Conservation (phyloP, 1,140 invertebrate genomes). For the Tetragnatha versicolor region DNA sequence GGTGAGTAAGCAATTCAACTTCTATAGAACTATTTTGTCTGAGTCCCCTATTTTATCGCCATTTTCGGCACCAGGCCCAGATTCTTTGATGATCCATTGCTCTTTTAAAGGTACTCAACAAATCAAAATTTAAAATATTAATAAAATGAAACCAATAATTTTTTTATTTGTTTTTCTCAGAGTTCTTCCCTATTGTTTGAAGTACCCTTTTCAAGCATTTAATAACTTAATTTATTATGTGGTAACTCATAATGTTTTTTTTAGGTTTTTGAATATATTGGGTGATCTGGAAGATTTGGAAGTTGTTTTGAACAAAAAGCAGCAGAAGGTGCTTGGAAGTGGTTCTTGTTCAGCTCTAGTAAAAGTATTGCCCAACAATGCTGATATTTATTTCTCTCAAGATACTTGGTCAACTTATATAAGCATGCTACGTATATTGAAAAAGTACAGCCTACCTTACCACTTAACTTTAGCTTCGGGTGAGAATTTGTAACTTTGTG, state of each 20-base stretch:
- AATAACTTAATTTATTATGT: neutral
- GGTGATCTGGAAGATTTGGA: slow-evolving; percentile 81
- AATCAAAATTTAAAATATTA: too few species aligned
- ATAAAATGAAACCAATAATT: too few species aligned
- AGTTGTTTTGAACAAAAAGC: slow-evolving; percentile 62
- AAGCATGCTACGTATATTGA: slow-evolving; percentile 87
- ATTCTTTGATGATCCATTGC: too few species aligned
- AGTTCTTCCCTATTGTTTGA: too few species aligned
- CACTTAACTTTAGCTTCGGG: too few species aligned
- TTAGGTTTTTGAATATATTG: slow-evolving; percentile 65
- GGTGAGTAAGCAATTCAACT: too few species aligned
- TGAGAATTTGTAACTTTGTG: too few species aligned
- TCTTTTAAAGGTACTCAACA: too few species aligned
- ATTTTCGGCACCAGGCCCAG: too few species aligned
- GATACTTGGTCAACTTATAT: slow-evolving; percentile 78
- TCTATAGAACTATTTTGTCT: too few species aligned
- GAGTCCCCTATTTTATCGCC: too few species aligned
- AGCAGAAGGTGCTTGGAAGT: slow-evolving; percentile 59
- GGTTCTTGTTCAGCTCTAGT: slow-evolving; percentile 72
- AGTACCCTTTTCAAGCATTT: neutral
- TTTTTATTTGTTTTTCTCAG: too few species aligned
- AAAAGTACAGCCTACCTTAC: slow-evolving; percentile 74
- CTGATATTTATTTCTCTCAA: slow-evolving; percentile 72
- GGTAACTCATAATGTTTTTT: slow-evolving; percentile 5
- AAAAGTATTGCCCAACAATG: slow-evolving; percentile 68